phyloP scores from a whole-genome alignment of 2,113 vertebrate species.

The Barbus barbus region DNA sequence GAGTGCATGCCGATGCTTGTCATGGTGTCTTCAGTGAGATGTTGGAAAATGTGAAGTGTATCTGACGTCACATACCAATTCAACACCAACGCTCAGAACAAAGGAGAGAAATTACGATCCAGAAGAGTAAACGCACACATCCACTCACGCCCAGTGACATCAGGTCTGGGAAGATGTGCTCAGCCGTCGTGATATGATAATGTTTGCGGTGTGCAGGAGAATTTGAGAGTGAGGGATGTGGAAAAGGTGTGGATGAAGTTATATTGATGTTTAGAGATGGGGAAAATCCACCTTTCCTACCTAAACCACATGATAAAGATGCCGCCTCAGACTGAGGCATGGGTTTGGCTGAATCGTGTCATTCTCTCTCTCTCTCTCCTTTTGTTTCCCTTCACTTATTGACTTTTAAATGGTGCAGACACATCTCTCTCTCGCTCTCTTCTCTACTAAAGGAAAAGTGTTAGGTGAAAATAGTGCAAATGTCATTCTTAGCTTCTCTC shows the following conservation, averaged over 20 bases:
- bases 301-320: slow-evolving; percentile 50
- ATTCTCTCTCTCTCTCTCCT: neutral
- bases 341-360: slow-evolving; percentile 39
- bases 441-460: neutral
- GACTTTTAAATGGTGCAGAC: slow-evolving; percentile 9
- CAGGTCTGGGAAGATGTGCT: slow-evolving; percentile 3
- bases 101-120: neutral
- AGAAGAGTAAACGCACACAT: neutral
- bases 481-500: neutral
- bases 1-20: slow-evolving; percentile 20
- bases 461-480: neutral
- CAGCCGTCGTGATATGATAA: slow-evolving; percentile 6
- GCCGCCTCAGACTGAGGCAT: slow-evolving; percentile 48
- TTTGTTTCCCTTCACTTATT: neutral
- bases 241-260: slow-evolving; percentile 1
- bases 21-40: slow-evolving; percentile 23
- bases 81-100: neutral
- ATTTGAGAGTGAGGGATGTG: neutral
- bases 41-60: slow-evolving; percentile 36
- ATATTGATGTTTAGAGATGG: slow-evolving; percentile 9
- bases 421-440: slow-evolving; percentile 14
- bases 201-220: slow-evolving; percentile 16
- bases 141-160: slow-evolving; percentile 12
- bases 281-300: slow-evolving; percentile 45
- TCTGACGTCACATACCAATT: slow-evolving; percentile 26